Evolutionary conservation across 2,888 invertebrate species (phyloP), one percentile per base, ranked within the genome.

Genomic region (Tenthredo notha): DNA sequence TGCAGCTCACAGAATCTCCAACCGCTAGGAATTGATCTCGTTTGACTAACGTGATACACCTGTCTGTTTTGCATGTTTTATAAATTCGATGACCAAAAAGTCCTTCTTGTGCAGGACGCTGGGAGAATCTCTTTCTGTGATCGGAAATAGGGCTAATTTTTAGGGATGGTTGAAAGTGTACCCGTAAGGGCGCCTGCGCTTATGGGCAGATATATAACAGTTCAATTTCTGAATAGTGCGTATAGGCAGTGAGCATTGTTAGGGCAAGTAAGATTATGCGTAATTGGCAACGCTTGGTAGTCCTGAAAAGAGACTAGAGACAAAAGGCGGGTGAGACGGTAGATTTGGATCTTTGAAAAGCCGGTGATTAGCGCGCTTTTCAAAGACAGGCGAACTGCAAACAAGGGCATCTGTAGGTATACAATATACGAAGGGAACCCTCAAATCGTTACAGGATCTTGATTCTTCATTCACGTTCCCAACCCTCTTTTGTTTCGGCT

Each of bases 291-390:
- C 67, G 67, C 18, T 67, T 7, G 10, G 67, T 67, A 67, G 67
- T 67, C 67, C 33, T 67, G 67, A 67, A 67, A 67, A 67, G 67
- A 67, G 29, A 7, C 67, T 25, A 67, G 67, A 67, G 33, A 67
- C 67, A 67, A 67, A 67, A 67, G 67, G 6, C 33, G 29, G 67
- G 67, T 18, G 29, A 33, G 29, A 67, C 18, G 29, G 67, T 33
- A 67, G 67, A 67, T 67, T 67, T 67, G 25, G 29, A 67, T 67
- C 67, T 67, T 33, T 33, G 29, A 67, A 67, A 33, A 18, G 67
- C 67, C 29, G 67, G 67, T 67, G 67, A 67, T 33, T 67, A 67
- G 67, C 67, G 67, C 12, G 67, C 33, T 15, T 67, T 67, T 33
- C 33, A 33, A 67, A 67, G 33, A 67, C 67, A 1, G 67, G 67